Evolutionary conservation across 2,797 vertebrate species (phyloP).

Genomic region (Perodicticus potto): DNA sequence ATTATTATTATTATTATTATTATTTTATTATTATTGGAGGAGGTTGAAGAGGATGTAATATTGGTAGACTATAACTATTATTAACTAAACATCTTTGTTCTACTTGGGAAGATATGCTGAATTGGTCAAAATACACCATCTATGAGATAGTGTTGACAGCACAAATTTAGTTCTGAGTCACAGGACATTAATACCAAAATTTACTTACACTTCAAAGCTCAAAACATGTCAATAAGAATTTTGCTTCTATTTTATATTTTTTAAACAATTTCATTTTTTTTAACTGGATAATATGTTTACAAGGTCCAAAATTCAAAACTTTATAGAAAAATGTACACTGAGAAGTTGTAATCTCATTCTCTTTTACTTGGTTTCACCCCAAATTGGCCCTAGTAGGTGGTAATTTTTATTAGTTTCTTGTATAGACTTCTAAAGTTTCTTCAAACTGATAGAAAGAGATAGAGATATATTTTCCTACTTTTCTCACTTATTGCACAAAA

Average conservation of each 20-base stretch:
- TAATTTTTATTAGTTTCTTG: neutral
- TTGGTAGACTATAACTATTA: neutral
- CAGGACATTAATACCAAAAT: neutral
- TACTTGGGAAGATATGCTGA: neutral
- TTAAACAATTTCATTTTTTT: neutral
- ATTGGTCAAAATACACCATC: neutral
- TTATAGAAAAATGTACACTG: neutral
- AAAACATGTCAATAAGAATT: neutral
- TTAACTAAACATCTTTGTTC: neutral
- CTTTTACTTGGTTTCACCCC: neutral
- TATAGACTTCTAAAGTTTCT: neutral
- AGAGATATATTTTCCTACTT: neutral
- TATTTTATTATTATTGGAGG: neutral
- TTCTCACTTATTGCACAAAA: neutral
- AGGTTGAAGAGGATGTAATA: neutral
- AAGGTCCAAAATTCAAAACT: neutral
- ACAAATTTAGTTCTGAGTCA: neutral
- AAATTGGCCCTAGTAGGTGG: neutral
- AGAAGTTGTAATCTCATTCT: neutral
- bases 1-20: neutral
- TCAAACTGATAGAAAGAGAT: neutral
- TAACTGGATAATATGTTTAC: neutral
- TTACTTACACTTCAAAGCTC: neutral
- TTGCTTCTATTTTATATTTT: constrained; percentile 4
- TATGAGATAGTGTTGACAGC: neutral